Evolutionary conservation across 2,888 invertebrate species (phyloP).

Genomic region (Epirrita christyi): DNA sequence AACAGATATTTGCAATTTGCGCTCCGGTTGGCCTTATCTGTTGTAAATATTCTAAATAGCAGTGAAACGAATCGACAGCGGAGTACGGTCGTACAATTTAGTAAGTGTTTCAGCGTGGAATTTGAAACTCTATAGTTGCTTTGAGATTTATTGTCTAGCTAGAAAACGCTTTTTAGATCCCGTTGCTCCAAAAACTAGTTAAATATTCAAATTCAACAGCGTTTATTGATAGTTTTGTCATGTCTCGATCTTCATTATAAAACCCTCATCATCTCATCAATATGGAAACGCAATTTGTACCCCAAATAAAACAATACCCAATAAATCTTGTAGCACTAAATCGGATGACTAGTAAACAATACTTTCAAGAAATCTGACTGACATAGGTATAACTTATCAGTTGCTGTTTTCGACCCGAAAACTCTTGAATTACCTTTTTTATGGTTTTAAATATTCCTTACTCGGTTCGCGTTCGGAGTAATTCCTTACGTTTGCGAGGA

Average conservation of each 20-base stretch:
- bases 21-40: slow-evolving; percentile 30
- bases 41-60: slow-evolving; percentile 24
- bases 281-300: slow-evolving; percentile 23
- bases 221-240: slow-evolving; percentile 28
- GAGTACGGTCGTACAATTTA: slow-evolving; percentile 9
- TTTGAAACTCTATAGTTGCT: not conserved
- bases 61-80: slow-evolving; percentile 17
- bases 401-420: slow-evolving; percentile 46
- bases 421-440: slow-evolving; percentile 54
- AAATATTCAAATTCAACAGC: not conserved
- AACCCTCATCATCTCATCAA: no score
- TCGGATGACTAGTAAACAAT: slow-evolving; percentile 50
- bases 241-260: no score
- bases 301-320: slow-evolving; percentile 54
- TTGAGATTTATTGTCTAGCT: not conserved
- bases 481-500: slow-evolving; percentile 60
- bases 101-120: slow-evolving; percentile 16
- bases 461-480: slow-evolving; percentile 49
- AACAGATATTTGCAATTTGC: slow-evolving; percentile 35
- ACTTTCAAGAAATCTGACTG: slow-evolving; percentile 37
- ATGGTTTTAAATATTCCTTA: slow-evolving; percentile 50
- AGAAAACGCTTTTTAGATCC: not conserved
- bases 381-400: slow-evolving; percentile 45
- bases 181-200: not conserved
- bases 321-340: slow-evolving; percentile 52